A percentile compares a stretch with the other conserved stretches of the same genome.
Conservation (phyloP, 2,113 vertebrate genomes). For the Gymnobelideus leadbeateri region DNA sequence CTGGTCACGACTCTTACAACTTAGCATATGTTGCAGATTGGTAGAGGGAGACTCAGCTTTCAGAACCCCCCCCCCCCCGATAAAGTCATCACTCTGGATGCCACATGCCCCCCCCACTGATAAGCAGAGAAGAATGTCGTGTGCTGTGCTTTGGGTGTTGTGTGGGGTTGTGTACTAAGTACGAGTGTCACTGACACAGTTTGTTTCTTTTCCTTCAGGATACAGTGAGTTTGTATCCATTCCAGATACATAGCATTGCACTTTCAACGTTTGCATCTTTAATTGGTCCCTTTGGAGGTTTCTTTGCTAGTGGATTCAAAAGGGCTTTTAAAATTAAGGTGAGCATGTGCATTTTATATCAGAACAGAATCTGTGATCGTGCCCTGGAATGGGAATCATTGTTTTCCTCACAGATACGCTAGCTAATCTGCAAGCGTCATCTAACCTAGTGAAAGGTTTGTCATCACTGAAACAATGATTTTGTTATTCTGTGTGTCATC, state of each 20-base stretch:
- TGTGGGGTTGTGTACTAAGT: neutral
- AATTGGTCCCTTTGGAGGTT: conserved; percentile 98
- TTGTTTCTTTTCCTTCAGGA: conserved; percentile 84
- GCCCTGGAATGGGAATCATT: neutral
- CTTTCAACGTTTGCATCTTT: conserved; percentile 95
- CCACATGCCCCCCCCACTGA: no score
- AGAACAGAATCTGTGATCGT: neutral
- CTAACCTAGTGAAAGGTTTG: neutral
- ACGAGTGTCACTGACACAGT: neutral
- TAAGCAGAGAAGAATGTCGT: neutral
- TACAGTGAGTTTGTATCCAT: conserved; percentile 94
- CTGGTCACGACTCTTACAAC: neutral
- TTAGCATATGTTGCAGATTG: neutral
- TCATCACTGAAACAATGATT: neutral
- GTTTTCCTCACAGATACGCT: conserved; percentile 5
- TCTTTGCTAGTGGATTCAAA: conserved; percentile 99
- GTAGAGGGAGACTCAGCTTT: neutral
- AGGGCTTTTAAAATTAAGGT: conserved; percentile 99
- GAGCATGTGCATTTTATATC: conserved; percentile 39
- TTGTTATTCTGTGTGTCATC: neutral
- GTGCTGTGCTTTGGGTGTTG: neutral
- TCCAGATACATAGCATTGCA: conserved; percentile 96
- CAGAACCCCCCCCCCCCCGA: neutral
- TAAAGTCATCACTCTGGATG: neutral
- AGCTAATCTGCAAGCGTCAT: neutral